Evolutionary conservation across 2,113 vertebrate genomes (phyloP).

Genomic region (Pontoporia blainvillei): DNA sequence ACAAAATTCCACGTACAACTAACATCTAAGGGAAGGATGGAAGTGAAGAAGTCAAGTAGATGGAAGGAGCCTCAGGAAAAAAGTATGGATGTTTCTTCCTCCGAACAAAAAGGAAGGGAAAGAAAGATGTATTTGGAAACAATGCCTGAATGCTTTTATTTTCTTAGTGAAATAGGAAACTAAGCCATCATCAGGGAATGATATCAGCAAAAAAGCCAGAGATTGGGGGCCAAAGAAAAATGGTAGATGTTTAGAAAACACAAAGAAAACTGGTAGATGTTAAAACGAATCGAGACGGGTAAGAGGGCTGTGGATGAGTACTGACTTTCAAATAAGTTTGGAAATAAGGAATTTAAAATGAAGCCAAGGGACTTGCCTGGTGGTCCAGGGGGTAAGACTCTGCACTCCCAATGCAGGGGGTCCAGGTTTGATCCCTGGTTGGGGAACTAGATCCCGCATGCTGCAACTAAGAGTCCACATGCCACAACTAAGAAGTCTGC

Average conservation of each 20-base stretch:
- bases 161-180: neutral
- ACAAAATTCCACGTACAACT: neutral
- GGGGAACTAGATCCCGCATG: no score
- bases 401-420: no score
- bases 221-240: neutral
- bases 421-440: no score
- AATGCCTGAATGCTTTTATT: neutral
- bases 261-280: neutral
- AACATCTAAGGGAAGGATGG: neutral
- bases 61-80: neutral
- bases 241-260: neutral
- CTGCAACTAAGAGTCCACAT: no score
- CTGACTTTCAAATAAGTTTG: neutral
- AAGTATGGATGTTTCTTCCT: neutral
- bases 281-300: neutral
- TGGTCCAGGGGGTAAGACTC: no score
- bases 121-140: neutral
- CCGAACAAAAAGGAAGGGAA: neutral
- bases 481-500: no score
- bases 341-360: neutral
- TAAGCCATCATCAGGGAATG: neutral
- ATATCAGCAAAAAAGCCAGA: neutral
- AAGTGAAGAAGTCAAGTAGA: neutral
- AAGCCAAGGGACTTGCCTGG: no score
- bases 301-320: neutral